Evolutionary conservation across 2,888 invertebrate genomes (phyloP).

Genomic region (Oscheius sp.): DNA sequence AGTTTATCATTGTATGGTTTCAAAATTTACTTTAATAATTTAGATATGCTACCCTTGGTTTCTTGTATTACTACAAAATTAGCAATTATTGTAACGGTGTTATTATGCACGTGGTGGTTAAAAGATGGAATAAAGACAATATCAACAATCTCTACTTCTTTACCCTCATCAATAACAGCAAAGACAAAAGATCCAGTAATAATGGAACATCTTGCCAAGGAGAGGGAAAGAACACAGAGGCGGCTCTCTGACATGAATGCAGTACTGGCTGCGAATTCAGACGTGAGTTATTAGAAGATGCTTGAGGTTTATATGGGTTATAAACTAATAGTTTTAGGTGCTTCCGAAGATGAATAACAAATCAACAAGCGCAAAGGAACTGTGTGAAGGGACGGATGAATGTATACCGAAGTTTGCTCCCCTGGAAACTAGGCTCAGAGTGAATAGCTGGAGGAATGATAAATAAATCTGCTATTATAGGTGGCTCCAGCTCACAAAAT

Average conservation of each 20-base stretch:
- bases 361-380: constrained; percentile 35
- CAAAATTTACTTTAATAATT: neutral
- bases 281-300: constrained; percentile 6
- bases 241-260: constrained; percentile 5
- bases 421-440: constrained; percentile 53
- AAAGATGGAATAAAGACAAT: neutral
- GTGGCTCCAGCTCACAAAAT: constrained; percentile 54
- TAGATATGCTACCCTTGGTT: neutral
- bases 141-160: neutral
- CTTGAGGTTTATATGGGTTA: no score
- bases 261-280: constrained; percentile 7
- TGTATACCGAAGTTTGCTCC: constrained; percentile 46
- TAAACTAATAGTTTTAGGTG: constrained; percentile 33
- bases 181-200: neutral
- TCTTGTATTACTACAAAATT: constrained; percentile 11
- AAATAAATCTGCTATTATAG: constrained; percentile 31
- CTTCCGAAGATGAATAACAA: constrained; percentile 36
- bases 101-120: neutral
- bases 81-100: neutral
- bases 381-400: constrained; percentile 36
- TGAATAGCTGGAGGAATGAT: constrained; percentile 9
- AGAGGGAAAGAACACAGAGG: constrained; percentile 1
- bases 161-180: neutral
- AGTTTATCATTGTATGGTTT: neutral
- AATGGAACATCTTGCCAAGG: neutral